Percentiles rank a stretch among this genome's conserved stretches.
phyloP scores from a whole-genome alignment of 2,113 vertebrate species.

The Probosciger aterrimus region DNA sequence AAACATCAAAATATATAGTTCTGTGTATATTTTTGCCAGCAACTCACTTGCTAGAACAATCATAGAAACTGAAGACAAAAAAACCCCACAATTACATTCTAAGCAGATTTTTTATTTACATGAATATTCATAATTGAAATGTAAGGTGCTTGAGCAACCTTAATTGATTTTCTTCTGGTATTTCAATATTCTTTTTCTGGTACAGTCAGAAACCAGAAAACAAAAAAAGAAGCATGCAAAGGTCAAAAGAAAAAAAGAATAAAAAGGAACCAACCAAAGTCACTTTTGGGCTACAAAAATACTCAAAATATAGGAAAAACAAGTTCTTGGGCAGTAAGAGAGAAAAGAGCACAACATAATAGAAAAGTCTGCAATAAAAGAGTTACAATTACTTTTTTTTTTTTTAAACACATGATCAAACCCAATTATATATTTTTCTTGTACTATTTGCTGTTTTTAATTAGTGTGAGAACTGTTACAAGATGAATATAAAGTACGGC shows the following conservation, averaged over 20 bases:
- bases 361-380: background rate
- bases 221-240: background rate
- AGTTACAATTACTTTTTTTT: background rate
- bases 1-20: background rate
- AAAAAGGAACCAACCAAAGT: background rate
- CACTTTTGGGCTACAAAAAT: background rate
- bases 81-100: rapidly evolving
- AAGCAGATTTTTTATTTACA: background rate
- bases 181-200: background rate
- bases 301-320: background rate
- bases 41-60: background rate
- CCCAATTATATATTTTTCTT: background rate
- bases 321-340: rapidly evolving
- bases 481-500: background rate
- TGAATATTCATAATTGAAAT: background rate
- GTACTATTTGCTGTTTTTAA: background rate
- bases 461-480: background rate
- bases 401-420: background rate
- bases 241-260: background rate
- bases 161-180: background rate
- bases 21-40: background rate
- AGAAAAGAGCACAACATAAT: background rate
- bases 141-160: background rate
- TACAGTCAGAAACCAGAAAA: background rate
- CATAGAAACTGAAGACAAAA: background rate